Evolutionary conservation across 2,888 invertebrate genomes (phyloP), one percentile per base, ranked within the genome.

Genomic region (Diarsia mendica): DNA sequence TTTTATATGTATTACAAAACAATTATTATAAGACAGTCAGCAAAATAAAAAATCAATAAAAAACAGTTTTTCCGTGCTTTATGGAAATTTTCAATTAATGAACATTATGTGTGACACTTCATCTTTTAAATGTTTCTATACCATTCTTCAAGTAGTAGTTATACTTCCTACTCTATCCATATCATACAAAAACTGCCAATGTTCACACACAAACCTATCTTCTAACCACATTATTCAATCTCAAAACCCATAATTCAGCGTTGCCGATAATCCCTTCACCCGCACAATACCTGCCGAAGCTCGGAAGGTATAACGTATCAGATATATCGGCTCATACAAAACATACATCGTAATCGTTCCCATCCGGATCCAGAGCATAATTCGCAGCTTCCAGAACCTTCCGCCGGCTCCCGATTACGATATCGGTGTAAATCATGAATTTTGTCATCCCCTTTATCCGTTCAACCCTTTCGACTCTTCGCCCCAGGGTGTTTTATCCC

Each of bases 381-480:
- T 88, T 88, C 88, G 88, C 79, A 77, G 85, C 84, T 85, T 88
- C 87, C 87, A 80, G 74, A 55, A 77, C 87, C 85, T 85, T 85
- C 88, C 88, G 88, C 79, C 76, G 67, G 75, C 51, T 75, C 67
- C 77, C 85, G 87, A 84, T 87, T 84, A 87, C 85, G 82, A 85
- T 88, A 88, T 85, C 88, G 80, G 70, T 79, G 87, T 88, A 88
- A 88, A 88, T 88, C 88, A 88, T 85, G 85, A 83, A 79, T 84
- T 87, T 84, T 85, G 88, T 88, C 87, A 82, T 82, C 84, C 85
- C 79, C 49, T 77, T 64, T 67, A 82, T 82, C 74, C 72, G 70
- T 79, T 79, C 33, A 63, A 78, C 44, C 80, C 49, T n/a, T n/a
- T n/a, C n/a, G n/a, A n/a, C n/a, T n/a, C 72, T 71, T 71, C 72